phyloP scores from a whole-genome alignment of 1,140 invertebrate genomes.

The Drosophila athabasca region DNA sequence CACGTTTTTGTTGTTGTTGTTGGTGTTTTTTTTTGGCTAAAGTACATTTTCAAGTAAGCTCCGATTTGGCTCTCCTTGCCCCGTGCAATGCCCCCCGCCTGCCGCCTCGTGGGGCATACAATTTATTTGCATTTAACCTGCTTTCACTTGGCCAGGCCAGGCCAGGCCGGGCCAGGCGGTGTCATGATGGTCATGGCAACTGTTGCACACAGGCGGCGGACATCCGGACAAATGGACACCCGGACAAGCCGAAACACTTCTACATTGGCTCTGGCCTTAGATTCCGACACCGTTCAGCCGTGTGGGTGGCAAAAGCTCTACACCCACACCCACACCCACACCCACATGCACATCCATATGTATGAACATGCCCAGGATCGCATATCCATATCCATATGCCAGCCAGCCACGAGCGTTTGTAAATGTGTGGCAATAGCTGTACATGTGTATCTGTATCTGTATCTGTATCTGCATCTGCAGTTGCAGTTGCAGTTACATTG shows the following conservation, averaged over 20 bases:
- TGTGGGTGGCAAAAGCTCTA: conserved; percentile 31
- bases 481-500: conserved; percentile 26
- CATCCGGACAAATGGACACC: conserved; percentile 18
- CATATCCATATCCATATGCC: too few species aligned
- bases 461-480: background rate
- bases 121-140: conserved; percentile 82
- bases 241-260: conserved; percentile 46
- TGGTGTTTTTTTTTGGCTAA: conserved; percentile 5
- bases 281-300: conserved; percentile 43
- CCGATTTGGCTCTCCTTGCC: conserved; percentile 5
- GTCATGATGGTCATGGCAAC: conserved; percentile 71
- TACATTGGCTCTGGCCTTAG: conserved; percentile 47
- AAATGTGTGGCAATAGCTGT: background rate
- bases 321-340: conserved; percentile 13
- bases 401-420: too few species aligned
- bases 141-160: conserved; percentile 70
- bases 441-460: background rate
- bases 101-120: conserved; percentile 25
- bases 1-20: background rate
- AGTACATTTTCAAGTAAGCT: conserved; percentile 42
- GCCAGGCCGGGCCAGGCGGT: conserved; percentile 37
- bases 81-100: too few species aligned
- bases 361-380: conserved; percentile 1
- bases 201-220: conserved; percentile 46
- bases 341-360: conserved; percentile 17